Conservation (phyloP, 2,113 vertebrate species). For the Labrus mixtus region DNA sequence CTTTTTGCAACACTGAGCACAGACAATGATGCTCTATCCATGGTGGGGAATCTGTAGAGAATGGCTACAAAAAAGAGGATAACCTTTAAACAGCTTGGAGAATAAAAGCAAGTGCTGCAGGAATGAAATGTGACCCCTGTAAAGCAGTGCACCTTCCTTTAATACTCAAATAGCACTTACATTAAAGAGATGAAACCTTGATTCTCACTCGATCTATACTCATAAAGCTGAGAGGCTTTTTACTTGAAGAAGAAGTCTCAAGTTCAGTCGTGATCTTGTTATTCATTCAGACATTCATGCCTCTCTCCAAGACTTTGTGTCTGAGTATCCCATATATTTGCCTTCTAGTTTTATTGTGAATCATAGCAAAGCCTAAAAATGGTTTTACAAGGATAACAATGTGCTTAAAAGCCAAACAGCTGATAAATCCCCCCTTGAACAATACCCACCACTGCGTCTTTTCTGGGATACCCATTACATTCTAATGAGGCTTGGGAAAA, state of each 20-base stretch:
- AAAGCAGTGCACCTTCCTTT: slow-evolving; percentile 7
- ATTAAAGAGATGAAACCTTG: slow-evolving; percentile 36
- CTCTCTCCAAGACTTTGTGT: background rate
- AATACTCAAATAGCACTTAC: slow-evolving; percentile 40
- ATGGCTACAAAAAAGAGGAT: slow-evolving; percentile 10
- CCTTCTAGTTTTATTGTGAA: slow-evolving; percentile 9
- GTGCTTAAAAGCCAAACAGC: slow-evolving; percentile 40
- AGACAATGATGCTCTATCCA: background rate
- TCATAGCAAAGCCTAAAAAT: slow-evolving; percentile 20
- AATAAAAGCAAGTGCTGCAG: slow-evolving; percentile 39
- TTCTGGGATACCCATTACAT: slow-evolving; percentile 51
- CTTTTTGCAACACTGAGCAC: background rate
- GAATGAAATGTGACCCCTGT: slow-evolving; percentile 41
- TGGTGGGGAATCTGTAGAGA: background rate
- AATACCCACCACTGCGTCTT: slow-evolving; percentile 29
- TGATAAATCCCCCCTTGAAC: slow-evolving; percentile 36
- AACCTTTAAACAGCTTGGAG: slow-evolving; percentile 38
- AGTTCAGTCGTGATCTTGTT: slow-evolving; percentile 36
- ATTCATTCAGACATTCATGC: slow-evolving; percentile 31
- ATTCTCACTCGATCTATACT: slow-evolving; percentile 19
- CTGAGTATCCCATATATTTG: slow-evolving; percentile 19
- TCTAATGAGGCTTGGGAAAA: slow-evolving; percentile 63
- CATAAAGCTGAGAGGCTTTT: slow-evolving; percentile 40
- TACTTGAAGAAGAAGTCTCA: slow-evolving; percentile 25
- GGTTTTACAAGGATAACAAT: slow-evolving; percentile 22